Percentiles rank a stretch among this genome's conserved stretches.
phyloP scores from a whole-genome alignment of 2,113 vertebrate species.

The Tor tambroides region DNA sequence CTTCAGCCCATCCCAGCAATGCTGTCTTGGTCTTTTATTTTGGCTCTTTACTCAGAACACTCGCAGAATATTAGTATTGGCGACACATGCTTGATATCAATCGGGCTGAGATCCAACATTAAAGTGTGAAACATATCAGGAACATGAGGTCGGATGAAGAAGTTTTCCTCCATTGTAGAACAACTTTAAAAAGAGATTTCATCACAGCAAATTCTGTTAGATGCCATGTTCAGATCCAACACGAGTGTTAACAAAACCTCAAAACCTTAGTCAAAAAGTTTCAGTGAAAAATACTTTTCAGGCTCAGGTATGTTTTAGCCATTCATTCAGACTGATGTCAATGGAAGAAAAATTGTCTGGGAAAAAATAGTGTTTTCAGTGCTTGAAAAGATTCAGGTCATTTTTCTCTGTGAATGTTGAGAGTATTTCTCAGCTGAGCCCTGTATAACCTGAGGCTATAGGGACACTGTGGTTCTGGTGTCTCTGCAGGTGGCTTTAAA shows the following conservation, averaged over 20 bases:
- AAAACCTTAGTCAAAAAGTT: neutral
- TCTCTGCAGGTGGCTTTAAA: neutral
- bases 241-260: constrained; percentile 1
- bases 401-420: constrained; percentile 41
- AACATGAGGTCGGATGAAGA: constrained; percentile 56
- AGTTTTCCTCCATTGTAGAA: constrained; percentile 26
- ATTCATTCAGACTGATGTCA: neutral
- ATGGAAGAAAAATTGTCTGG: constrained; percentile 20
- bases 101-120: constrained; percentile 58
- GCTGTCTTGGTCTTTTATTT: neutral
- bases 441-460: constrained; percentile 37
- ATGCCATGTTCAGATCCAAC: neutral
- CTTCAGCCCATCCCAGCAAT: too few relatives aligned
- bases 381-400: constrained; percentile 15
- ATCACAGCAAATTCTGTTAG: constrained; percentile 38
- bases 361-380: neutral
- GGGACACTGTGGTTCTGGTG: neutral
- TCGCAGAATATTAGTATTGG: constrained; percentile 50
- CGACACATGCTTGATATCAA: constrained; percentile 44
- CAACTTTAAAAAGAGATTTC: constrained; percentile 35
- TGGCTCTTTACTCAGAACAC: constrained; percentile 51
- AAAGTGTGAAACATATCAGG: constrained; percentile 70
- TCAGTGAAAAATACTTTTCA: constrained; percentile 12
- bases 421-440: constrained; percentile 41
- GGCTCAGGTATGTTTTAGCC: constrained; percentile 7